Evolutionary conservation across 2,888 invertebrate genomes (phyloP).

Genomic region (Tenthredo notha): DNA sequence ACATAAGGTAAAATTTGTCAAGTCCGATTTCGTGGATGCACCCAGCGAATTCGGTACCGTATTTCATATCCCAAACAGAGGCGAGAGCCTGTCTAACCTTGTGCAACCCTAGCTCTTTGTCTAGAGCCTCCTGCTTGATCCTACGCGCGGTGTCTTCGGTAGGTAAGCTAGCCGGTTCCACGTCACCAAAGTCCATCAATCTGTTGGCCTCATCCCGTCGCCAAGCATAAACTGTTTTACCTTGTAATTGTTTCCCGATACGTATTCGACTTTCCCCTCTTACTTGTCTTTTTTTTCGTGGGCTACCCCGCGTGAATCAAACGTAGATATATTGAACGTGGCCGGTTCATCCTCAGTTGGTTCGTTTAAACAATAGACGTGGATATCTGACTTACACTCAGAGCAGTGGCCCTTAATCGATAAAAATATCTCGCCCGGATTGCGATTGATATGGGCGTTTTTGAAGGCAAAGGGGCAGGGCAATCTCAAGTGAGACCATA

Average conservation of each 20-base stretch:
- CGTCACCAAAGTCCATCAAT: constrained; percentile 37
- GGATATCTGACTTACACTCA: constrained; percentile 57
- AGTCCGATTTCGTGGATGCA: too few species aligned
- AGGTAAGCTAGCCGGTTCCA: constrained; percentile 40
- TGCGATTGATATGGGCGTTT: constrained; percentile 56
- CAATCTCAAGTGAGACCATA: constrained; percentile 57
- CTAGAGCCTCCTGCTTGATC: too few species aligned
- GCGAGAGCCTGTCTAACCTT: too few species aligned
- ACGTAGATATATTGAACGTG: constrained; percentile 56
- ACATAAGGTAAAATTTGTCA: too few species aligned
- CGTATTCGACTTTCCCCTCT: constrained; percentile 50
- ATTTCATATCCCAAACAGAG: too few species aligned
- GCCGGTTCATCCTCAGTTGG: constrained; percentile 42
- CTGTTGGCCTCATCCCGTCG: constrained; percentile 41
- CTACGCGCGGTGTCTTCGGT: neutral
- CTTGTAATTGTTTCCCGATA: constrained; percentile 58
- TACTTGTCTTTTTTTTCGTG: constrained; percentile 57
- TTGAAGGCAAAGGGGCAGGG: constrained; percentile 59
- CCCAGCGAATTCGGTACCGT: too few species aligned
- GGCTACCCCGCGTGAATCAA: constrained; percentile 57
- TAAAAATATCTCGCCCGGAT: constrained; percentile 42
- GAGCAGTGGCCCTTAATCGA: constrained; percentile 54
- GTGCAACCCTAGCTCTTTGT: too few species aligned
- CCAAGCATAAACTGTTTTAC: constrained; percentile 56
- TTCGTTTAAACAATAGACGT: constrained; percentile 55